Conservation (phyloP, 2,888 invertebrate genomes). For the Oegoconia quadripuncta region DNA sequence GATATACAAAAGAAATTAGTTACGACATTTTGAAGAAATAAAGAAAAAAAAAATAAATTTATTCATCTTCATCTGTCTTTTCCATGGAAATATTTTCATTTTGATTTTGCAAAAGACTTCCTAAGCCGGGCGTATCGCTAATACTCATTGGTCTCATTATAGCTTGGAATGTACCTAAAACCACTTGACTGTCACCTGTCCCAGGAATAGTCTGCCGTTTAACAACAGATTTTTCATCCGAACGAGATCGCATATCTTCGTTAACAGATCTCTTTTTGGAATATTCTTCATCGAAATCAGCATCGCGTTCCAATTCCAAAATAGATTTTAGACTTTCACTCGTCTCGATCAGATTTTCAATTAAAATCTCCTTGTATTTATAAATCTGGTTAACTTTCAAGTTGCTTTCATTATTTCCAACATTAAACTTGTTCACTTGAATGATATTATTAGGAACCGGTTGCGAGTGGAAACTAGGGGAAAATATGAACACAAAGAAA, state of each 20-base stretch:
- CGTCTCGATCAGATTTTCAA: constrained; percentile 30
- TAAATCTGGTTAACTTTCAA: constrained; percentile 19
- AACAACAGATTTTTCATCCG: background rate
- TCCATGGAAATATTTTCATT: background rate
- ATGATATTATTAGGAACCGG: constrained; percentile 14
- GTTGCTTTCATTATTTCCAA: constrained; percentile 13
- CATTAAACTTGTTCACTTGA: constrained; percentile 24
- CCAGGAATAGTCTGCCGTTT: constrained; percentile 11
- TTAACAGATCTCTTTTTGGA: constrained; percentile 3
- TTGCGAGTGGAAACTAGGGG: constrained; percentile 11
- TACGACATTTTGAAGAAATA: background rate
- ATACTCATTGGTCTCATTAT: constrained; percentile 38
- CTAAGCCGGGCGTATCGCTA: constrained; percentile 19
- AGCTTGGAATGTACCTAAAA: constrained; percentile 46
- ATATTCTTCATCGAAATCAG: constrained; percentile 6
- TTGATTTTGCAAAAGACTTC: background rate
- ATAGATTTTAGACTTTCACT: constrained; percentile 33
- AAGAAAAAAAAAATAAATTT: background rate
- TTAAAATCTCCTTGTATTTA: constrained; percentile 26
- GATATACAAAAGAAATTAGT: too few species aligned
- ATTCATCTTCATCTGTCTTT: background rate
- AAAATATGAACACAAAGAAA: constrained; percentile 8
- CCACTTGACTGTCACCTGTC: constrained; percentile 25
- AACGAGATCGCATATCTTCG: constrained; percentile 4
- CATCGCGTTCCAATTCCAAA: constrained; percentile 25